Evolutionary conservation across 2,888 invertebrate genomes (phyloP), one percentile per base, ranked within the genome.

Genomic region (Platycheirus rosarum): DNA sequence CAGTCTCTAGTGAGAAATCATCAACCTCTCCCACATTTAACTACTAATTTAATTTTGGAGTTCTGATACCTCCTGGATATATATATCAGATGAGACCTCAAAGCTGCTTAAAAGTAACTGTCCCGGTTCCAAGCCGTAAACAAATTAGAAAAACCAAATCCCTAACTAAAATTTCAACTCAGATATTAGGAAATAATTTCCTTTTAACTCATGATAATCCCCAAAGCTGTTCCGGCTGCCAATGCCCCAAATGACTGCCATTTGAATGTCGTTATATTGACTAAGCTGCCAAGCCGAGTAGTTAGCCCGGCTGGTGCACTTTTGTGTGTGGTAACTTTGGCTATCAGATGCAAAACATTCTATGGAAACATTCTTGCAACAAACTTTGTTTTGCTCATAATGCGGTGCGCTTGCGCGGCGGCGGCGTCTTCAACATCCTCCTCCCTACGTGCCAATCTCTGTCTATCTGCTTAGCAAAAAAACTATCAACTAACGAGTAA

Each of bases 181-280:
- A 49, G 14, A 57, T 49, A 49, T 55, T 35, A n/a, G 14, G 18
- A 29, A 55, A 26, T 35, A 40, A 40, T 44, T 32, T 57, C 6
- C 16, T 42, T 40, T 18, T 23, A 42, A 42, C 14, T 60, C 23
- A 46, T 46, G 18, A 51, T 53, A 40, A 70, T 48, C 40, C 14
- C 5, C n/a, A 9, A 40, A 53, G 35, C 42, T 35, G n/a, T 26
- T 37, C 51, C n/a, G 11, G 14, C 16, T 29, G 16, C 37, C 26
- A 32, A 35, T 14, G 23, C 14, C 20, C 60, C 40, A 55, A 74
- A 62, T 55, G 74, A 48, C 42, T 35, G 60, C 40, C 53, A 68
- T 74, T 74, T 68, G 53, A 78, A 74, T 73, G 29, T 53, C 55
- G 60, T 48, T 62, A 53, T 53, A 68, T 53, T 53, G 73, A 46